These are phyloP conservation scores for Elephantulus edwardii DNA, from an alignment of 2,113 vertebrate species.

Conservation along the genomic window DNA sequence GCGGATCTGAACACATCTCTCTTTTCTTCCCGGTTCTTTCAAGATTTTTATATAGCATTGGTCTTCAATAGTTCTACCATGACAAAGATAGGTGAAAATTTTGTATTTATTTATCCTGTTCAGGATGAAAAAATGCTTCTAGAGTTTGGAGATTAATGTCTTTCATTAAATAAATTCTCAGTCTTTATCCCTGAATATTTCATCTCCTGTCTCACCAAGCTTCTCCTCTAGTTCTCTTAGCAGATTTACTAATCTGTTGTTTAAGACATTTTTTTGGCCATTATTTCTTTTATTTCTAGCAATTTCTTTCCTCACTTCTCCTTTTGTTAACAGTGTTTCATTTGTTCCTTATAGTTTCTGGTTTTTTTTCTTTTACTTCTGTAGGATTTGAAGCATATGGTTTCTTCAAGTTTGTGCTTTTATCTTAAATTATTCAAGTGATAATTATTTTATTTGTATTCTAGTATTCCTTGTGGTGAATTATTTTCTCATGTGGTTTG, in stretches of 20 bases:
- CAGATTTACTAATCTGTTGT: neutral
- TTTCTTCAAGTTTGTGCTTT: neutral
- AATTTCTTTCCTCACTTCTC: too few species aligned
- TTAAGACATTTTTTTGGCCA: neutral
- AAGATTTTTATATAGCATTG: neutral
- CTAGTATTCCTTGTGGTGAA: neutral
- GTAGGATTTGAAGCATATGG: neutral
- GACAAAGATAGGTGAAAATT: neutral
- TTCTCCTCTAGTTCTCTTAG: too few species aligned
- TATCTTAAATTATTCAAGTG: neutral
- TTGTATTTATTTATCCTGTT: neutral
- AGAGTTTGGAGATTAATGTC: too few species aligned
- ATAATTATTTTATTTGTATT: neutral
- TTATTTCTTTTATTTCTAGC: neutral
- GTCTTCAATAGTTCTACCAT: neutral
- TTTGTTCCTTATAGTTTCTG: neutral
- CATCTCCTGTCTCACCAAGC: too few species aligned
- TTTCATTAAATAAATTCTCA: neutral
- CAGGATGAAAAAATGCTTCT: neutral
- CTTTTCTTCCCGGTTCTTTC: neutral
- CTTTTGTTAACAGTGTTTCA: neutral
- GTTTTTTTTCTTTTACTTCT: neutral
- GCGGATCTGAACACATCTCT: too few species aligned
- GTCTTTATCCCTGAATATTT: neutral
- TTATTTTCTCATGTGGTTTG: neutral